phyloP scores from a whole-genome alignment of 2,797 vertebrate genomes.

The Bryconaethiops microstoma region DNA sequence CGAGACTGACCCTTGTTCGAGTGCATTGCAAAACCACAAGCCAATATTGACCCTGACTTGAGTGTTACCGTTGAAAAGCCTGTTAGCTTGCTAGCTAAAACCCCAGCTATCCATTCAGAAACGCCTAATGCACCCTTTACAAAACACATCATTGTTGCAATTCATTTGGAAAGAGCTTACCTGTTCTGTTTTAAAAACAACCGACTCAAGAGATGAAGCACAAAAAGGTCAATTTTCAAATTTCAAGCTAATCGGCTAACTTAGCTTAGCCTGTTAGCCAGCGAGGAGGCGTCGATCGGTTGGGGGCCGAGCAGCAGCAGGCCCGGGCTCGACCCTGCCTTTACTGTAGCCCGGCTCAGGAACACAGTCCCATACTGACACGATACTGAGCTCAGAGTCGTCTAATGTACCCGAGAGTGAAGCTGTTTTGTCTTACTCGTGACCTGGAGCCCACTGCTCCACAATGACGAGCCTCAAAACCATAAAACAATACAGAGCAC shows the following conservation, averaged over 20 bases:
- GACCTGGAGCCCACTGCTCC: conserved; percentile 33
- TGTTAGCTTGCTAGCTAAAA: conserved; percentile 33
- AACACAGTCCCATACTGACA: conserved; percentile 26
- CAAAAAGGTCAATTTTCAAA: conserved; percentile 34
- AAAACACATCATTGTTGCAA: conserved; percentile 40
- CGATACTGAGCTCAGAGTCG: not conserved
- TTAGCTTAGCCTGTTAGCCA: conserved; percentile 30
- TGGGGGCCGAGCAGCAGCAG: conserved; percentile 53
- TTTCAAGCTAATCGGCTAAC: conserved; percentile 41
- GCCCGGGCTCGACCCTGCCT: conserved; percentile 56
- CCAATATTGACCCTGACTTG: not conserved
- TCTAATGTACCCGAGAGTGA: not conserved
- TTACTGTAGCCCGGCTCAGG: conserved; percentile 32
- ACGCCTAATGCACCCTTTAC: conserved; percentile 35
- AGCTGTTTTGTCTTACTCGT: not conserved
- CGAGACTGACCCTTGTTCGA: not conserved
- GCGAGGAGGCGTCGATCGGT: conserved; percentile 39
- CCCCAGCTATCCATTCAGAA: conserved; percentile 45
- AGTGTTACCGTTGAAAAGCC: conserved; percentile 26
- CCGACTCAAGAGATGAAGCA: conserved; percentile 41
- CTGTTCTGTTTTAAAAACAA: conserved; percentile 48
- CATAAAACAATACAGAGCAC: conserved; percentile 68
- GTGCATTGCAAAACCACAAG: not conserved
- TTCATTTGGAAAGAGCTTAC: conserved; percentile 55
- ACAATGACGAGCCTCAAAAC: conserved; percentile 36